phyloP scores from a whole-genome alignment of 1,140 invertebrate species.

The Triops longicaudatus region DNA sequence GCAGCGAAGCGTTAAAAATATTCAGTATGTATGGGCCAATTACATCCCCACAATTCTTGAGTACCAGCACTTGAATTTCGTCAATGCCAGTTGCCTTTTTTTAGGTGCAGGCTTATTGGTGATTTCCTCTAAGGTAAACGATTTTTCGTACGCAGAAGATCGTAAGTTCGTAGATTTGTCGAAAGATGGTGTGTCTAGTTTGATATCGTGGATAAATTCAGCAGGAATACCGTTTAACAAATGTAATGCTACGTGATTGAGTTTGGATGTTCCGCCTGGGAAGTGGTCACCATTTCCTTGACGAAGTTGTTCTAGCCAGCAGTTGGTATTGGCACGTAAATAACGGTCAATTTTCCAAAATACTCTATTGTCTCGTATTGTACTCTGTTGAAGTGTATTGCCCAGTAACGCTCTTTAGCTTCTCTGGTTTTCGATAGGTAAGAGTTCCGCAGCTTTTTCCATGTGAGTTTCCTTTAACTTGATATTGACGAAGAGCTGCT shows the following conservation, averaged over 20 bases:
- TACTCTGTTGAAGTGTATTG: not conserved
- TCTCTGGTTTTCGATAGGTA: conserved; percentile 3
- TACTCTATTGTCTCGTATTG: not conserved
- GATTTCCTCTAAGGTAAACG: conserved; percentile 17
- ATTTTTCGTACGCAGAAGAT: not conserved
- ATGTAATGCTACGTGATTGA: conserved; percentile 8
- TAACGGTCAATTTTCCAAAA: conserved; percentile 1
- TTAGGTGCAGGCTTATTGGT: not conserved
- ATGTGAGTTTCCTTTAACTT: not conserved
- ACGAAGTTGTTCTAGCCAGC: not conserved
- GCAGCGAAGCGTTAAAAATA: not conserved
- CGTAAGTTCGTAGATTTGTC: not conserved
- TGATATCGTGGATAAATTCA: not conserved
- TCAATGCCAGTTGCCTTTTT: conserved; percentile 17
- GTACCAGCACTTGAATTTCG: conserved; percentile 2
- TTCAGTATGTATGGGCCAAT: not conserved
- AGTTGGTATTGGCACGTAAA: not conserved
- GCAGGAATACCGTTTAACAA: not conserved
- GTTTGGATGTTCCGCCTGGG: conserved; percentile 8
- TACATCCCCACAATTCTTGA: not conserved
- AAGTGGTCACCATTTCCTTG: conserved; percentile 13
- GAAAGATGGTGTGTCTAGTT: not conserved
- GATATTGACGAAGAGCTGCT: not conserved
- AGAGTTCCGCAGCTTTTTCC: not conserved
- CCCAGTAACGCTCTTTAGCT: not conserved